Conservation (phyloP, 2,797 vertebrate species). For the Artibeus lituratus region DNA sequence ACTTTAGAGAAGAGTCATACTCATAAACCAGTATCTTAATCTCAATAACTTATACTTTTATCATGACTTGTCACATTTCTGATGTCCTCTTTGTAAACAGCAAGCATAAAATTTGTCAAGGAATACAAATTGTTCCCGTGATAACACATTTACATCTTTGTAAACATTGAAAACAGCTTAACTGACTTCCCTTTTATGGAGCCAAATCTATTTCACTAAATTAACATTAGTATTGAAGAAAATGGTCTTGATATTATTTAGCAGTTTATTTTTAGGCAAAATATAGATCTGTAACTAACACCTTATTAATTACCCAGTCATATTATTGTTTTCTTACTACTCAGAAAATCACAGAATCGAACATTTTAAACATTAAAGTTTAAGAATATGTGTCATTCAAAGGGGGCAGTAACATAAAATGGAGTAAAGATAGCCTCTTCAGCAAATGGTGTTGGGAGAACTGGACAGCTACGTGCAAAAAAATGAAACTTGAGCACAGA, state of each 20-base stretch:
- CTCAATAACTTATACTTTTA: neutral
- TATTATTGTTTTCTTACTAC: neutral
- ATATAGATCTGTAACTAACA: neutral
- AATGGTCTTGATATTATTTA: neutral
- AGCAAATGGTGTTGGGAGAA: no score
- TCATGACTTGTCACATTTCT: neutral
- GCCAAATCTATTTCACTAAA: neutral
- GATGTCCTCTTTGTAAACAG: neutral
- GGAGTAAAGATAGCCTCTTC: no score
- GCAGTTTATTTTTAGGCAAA: neutral
- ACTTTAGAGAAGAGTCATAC: neutral
- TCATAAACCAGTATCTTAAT: neutral
- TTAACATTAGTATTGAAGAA: neutral
- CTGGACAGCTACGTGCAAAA: no score
- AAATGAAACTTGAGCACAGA: no score
- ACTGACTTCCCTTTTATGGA: neutral
- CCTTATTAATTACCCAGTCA: neutral
- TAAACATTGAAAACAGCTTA: neutral
- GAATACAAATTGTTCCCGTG: neutral
- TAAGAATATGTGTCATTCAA: neutral
- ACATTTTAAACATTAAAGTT: neutral
- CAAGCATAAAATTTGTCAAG: neutral
- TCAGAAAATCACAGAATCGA: neutral
- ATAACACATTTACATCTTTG: neutral
- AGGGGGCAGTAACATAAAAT: no score